Evolutionary conservation across 2,888 invertebrate genomes (phyloP).

Genomic region (Ophion ventricosus): DNA sequence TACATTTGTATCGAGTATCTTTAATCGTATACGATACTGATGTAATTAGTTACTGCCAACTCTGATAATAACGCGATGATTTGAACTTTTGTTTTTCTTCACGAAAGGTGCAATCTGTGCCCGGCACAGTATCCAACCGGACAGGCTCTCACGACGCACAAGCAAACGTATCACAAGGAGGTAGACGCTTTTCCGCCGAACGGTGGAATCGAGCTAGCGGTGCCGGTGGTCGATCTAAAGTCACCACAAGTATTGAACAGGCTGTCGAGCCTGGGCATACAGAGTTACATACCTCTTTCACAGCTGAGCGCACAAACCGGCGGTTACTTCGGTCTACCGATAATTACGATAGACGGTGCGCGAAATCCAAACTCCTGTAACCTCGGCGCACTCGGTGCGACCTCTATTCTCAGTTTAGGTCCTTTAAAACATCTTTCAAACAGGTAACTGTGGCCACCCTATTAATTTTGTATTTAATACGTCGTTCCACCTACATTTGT

Average conservation of each 20-base stretch:
- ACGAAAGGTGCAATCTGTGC: constrained; percentile 87
- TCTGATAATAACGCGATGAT: too few species aligned
- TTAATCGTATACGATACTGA: too few species aligned
- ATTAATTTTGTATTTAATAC: constrained; percentile 43
- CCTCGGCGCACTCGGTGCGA: constrained; percentile 88
- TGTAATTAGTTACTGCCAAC: too few species aligned
- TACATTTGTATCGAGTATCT: too few species aligned
- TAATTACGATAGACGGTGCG: constrained; percentile 88
- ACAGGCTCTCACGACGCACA: constrained; percentile 85
- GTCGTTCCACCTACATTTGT: neutral
- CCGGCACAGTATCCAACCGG: constrained; percentile 89
- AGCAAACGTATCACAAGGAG: constrained; percentile 87
- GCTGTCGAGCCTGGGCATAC: constrained; percentile 88
- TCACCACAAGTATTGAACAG: constrained; percentile 88
- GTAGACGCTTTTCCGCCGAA: constrained; percentile 76
- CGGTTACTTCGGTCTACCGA: constrained; percentile 89
- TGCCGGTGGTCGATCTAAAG: constrained; percentile 90
- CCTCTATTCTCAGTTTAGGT: constrained; percentile 89
- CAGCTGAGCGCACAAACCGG: constrained; percentile 86
- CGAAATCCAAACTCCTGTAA: constrained; percentile 86
- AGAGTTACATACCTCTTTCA: constrained; percentile 90
- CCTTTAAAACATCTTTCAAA: constrained; percentile 86
- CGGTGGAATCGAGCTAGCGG: constrained; percentile 86
- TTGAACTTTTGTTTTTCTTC: too few species aligned
- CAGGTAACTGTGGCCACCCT: constrained; percentile 78